A percentile compares a stretch with the other conserved stretches of the same genome.
Conservation (phyloP, 2,797 vertebrate genomes). For the Phrynocephalus vlangalii region DNA sequence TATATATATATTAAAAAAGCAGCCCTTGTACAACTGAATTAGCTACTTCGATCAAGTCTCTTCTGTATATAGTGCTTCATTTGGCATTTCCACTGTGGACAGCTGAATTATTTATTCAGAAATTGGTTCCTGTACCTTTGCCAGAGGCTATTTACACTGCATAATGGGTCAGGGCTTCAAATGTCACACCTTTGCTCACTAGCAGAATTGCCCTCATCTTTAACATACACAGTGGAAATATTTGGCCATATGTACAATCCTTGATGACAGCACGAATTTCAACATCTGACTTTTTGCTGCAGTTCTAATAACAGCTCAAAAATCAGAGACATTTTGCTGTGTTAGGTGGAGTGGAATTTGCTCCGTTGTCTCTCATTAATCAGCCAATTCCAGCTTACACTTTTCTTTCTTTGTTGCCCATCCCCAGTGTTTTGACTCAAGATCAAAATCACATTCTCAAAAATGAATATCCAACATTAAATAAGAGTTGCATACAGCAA, state of each 20-base stretch:
- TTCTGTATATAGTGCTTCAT: neutral
- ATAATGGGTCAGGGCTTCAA: conserved; percentile 8
- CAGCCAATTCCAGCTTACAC: neutral
- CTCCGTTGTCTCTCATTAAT: neutral
- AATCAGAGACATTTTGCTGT: neutral
- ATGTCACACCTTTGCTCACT: conserved; percentile 16
- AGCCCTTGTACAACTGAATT: too few relatives aligned
- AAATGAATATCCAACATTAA: neutral
- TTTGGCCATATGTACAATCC: neutral
- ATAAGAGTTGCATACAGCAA: too few relatives aligned
- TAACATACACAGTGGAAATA: conserved; percentile 2
- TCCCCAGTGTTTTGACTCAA: neutral
- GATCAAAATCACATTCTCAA: neutral
- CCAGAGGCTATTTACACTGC: conserved; percentile 28
- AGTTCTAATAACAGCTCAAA: neutral
- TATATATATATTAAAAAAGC: neutral
- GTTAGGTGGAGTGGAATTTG: neutral
- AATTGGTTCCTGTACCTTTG: conserved; percentile 17
- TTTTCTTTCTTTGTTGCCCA: neutral
- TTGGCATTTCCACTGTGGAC: conserved; percentile 3
- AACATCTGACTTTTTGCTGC: neutral
- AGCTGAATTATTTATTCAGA: conserved; percentile 33
- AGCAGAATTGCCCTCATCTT: conserved; percentile 7
- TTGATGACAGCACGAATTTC: conserved; percentile 7
- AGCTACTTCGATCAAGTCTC: neutral